A percentile compares a stretch with the other conserved stretches of the same genome.
These are phyloP conservation scores for Drosophila sulfurigaster DNA, from an alignment of 1,140 invertebrate species.

Conservation along the genomic window DNA sequence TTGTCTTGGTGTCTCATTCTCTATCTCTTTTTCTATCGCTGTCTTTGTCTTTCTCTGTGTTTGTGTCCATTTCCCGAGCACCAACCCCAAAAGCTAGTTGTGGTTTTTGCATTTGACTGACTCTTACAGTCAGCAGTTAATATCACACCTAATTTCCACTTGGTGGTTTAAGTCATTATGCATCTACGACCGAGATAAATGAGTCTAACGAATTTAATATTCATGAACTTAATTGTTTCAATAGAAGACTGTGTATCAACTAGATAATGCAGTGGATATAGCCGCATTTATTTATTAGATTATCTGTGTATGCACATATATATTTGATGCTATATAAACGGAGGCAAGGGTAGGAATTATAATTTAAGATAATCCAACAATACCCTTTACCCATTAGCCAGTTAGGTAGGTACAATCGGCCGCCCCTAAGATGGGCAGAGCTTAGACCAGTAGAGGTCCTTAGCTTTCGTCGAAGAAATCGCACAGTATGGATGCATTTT, in stretches of 20 bases:
- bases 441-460: too few species aligned
- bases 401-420: too few species aligned
- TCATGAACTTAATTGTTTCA: not conserved
- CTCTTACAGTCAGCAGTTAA: constrained; percentile 7
- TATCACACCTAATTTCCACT: constrained; percentile 1
- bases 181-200: not conserved
- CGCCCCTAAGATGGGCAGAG: too few species aligned
- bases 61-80: not conserved
- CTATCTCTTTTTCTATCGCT: not conserved
- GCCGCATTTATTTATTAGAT: not conserved
- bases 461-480: too few species aligned
- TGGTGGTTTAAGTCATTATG: constrained; percentile 12
- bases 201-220: not conserved
- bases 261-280: not conserved
- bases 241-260: not conserved
- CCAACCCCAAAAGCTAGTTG: constrained; percentile 18
- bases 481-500: too few species aligned
- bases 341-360: too few species aligned
- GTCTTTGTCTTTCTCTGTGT: constrained; percentile 1
- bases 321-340: too few species aligned
- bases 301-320: too few species aligned
- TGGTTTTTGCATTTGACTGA: constrained; percentile 36
- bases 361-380: too few species aligned
- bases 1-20: not conserved
- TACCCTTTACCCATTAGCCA: too few species aligned